These are phyloP conservation scores for Neodontobutis hainanensis DNA, from an alignment of 2,113 vertebrate genomes.

Conservation along the genomic window DNA sequence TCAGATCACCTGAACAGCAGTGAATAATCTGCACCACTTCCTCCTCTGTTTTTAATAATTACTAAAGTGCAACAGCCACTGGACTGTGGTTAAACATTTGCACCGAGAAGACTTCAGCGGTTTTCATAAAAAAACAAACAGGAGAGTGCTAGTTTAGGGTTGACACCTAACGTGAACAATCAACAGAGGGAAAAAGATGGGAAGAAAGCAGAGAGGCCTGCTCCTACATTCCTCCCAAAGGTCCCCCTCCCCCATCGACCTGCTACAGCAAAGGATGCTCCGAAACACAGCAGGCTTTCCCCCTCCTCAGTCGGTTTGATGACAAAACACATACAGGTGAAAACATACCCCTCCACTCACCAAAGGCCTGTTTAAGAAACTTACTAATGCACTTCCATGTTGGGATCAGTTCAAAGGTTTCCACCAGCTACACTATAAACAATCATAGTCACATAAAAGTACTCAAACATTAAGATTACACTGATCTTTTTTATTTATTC, in stretches of 20 bases:
- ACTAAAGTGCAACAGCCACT: constrained; percentile 44
- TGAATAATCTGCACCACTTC: constrained; percentile 13
- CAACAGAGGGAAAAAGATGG: background rate
- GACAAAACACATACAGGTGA: constrained; percentile 43
- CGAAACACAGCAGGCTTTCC: constrained; percentile 54
- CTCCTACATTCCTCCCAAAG: constrained; percentile 85
- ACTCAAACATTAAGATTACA: no score
- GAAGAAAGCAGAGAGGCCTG: constrained; percentile 67
- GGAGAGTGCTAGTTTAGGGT: constrained; percentile 44
- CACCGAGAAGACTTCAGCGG: constrained; percentile 45
- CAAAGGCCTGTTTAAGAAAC: background rate
- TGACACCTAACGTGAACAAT: constrained; percentile 64
- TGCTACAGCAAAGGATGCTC: constrained; percentile 81
- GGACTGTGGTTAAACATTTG: constrained; percentile 67
- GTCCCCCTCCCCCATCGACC: constrained; percentile 77
- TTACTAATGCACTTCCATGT: background rate
- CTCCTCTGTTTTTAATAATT: constrained; percentile 50
- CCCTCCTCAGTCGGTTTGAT: constrained; percentile 42
- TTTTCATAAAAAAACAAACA: constrained; percentile 69
- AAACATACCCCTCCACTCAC: constrained; percentile 16
- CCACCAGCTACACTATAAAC: no score
- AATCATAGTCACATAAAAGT: no score
- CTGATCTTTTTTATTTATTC: no score
- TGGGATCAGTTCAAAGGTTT: no score
- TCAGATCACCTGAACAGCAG: constrained; percentile 31